These are phyloP conservation scores for Caerostris darwini DNA, from an alignment of 1,140 invertebrate species.

Conservation along the genomic window DNA sequence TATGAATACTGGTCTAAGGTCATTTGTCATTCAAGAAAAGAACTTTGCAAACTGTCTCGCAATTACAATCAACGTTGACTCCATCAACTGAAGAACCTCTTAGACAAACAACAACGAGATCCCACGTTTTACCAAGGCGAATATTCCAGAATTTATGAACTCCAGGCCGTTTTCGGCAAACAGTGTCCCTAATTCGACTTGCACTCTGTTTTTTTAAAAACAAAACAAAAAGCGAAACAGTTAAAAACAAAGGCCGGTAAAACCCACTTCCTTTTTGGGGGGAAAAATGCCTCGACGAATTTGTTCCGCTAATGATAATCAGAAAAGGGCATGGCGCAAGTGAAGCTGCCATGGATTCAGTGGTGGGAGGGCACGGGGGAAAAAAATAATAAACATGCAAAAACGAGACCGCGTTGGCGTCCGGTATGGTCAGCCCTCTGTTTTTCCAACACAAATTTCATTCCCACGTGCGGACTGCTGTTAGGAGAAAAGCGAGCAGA, in stretches of 20 bases:
- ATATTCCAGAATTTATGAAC: no score
- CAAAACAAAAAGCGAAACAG: no score
- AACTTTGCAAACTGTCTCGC: no score
- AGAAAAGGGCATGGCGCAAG: neutral
- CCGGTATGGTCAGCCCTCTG: neutral
- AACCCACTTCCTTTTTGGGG: conserved; percentile 18
- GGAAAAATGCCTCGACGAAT: neutral
- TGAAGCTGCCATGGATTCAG: neutral
- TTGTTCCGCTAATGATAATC: neutral
- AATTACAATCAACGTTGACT: no score
- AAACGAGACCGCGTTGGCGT: conserved; percentile 32
- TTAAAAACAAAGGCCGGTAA: neutral
- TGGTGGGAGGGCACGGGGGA: neutral
- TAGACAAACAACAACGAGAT: no score
- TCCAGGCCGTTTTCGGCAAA: neutral
- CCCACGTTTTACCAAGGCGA: no score
- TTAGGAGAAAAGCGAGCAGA: neutral
- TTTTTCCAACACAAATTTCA: neutral
- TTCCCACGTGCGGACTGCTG: conserved; percentile 33
- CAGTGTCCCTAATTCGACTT: neutral
- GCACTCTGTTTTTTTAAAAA: neutral
- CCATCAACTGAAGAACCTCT: no score
- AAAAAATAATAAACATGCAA: neutral
- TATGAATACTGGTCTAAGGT: no score
- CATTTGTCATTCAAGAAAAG: no score